These are phyloP conservation scores for Podotricha telesiphe DNA, from an alignment of 2,888 invertebrate species.

Conservation along the genomic window DNA sequence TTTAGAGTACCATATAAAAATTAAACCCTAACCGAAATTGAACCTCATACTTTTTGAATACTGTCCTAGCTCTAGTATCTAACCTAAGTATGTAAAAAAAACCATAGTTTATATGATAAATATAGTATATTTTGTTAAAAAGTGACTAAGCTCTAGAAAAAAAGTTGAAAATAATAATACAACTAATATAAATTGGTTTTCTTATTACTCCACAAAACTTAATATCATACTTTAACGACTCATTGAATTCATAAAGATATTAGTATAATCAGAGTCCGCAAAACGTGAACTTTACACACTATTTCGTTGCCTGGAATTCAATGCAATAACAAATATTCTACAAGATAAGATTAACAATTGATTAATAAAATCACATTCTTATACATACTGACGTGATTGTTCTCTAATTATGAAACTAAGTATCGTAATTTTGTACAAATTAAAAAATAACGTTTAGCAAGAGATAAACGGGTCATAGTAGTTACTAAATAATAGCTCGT, in stretches of 20 bases:
- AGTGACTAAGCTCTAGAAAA: too few relatives aligned
- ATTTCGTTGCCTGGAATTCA: constrained; percentile 2
- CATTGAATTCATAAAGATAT: background rate
- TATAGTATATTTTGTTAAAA: too few relatives aligned
- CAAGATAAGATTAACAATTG: constrained; percentile 28
- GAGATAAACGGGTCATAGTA: constrained; percentile 30
- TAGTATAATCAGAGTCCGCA: background rate
- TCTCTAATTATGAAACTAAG: constrained; percentile 36
- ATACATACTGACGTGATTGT: constrained; percentile 20
- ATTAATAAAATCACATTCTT: constrained; percentile 29
- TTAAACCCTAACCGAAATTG: too few relatives aligned
- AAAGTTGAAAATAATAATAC: too few relatives aligned
- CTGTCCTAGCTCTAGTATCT: too few relatives aligned
- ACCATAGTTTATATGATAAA: too few relatives aligned
- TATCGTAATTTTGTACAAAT: constrained; percentile 38
- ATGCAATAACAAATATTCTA: constrained; percentile 20
- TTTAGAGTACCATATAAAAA: too few relatives aligned
- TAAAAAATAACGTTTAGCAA: constrained; percentile 36
- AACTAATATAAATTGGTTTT: background rate
- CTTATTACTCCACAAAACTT: background rate
- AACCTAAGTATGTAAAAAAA: too few relatives aligned
- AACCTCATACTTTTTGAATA: too few relatives aligned
- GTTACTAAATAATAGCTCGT: constrained; percentile 24
- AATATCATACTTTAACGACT: background rate
- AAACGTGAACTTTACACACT: background rate